Evolutionary conservation across 1,140 invertebrate species (phyloP), one percentile per base, ranked within the genome.

Genomic region (Eulimnadia texana): DNA sequence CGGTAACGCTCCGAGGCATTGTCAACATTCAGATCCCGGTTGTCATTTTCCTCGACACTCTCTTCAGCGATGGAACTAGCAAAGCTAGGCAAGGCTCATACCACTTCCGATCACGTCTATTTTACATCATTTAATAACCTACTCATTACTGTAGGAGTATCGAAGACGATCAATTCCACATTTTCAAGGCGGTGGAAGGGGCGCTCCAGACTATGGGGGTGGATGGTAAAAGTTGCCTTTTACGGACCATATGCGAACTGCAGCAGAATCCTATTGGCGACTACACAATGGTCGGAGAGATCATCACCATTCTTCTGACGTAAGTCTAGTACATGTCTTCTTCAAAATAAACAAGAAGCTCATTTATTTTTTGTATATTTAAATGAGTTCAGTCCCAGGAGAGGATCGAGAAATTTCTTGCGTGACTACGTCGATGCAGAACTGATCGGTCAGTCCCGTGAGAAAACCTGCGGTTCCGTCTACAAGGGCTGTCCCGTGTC

Each of bases 231-330:
- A 19, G 50, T 11, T 61, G 60, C 42, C 52, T 61, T 20, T 53
- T 61, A 11, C 57, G 60, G 20, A 61, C 60, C 13, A 61, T 61
- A 13, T 61, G 60, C 19, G 60, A 61, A 58, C 51, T 61, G 51
- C 60, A 61, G 52, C 13, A 57, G 42, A 57, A 61, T 22, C 60
- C 60, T 6, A 61, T 61, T 27, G 60, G 60, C 3, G 50, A 56
- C 22, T 24, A 56, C 24, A 58, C 60, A n/a, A 57, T 61, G 33
- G 33, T 61, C 3, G 60, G 60, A 11, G 60, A 61, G 28, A 52
- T 61, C 13, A 23, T 61, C 3, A 61, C 50, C 19, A 52, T 61
- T 52, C 25, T 61, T 6, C 19, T 61, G n/a, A 61, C 50, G 60
- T 61, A 61, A 58, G 50, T 61, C 28, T 3, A 11, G 16, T 42